Evolutionary conservation across 2,888 invertebrate species (phyloP), one percentile per base, ranked within the genome.

Genomic region (Athalia rosae): DNA sequence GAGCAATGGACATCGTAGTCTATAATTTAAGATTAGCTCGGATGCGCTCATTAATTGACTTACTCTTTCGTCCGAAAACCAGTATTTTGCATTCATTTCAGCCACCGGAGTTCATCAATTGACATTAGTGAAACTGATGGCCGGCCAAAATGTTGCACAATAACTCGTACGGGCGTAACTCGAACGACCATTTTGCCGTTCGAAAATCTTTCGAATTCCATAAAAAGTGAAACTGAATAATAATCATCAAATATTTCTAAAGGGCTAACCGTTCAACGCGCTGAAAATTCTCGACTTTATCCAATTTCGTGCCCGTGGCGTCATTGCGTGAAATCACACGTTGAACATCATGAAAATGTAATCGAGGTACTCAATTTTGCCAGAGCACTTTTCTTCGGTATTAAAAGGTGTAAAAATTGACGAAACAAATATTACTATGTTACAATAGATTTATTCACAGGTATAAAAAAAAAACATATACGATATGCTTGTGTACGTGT

Each of bases 61-160:
- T 43, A 11, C 11, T 45, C 13, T 50, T 48, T 67, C 11, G 41
- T 28, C 28, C 11, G 8, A 45, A 58, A 58, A 58, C 43, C n/a
- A 58, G 58, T 43, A 71, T 4, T 4, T 13, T 71, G 45, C 50
- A 4, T 47, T 13, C 4, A 71, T 45, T 58, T 8, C 4, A 9
- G 53, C 59, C 62, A 58, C 47, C 58, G 58, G 56, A 69, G 47
- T 67, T 74, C 58, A 67, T 58, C 63, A 76, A 62, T 78, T 78
- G 74, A 78, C 78, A 78, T 78, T 76, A 77, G 79, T 78, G 74
- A 80, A 79, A 77, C 78, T 77, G n/a, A n/a, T n/a, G 53, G 66
- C 58, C 41, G 28, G 28, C 28, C 58, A 6, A 4, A 13, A 43
- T 13, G 45, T 71, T 71, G 45, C 45, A 43, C 58, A 45, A 45